Base-by-base conservation (phyloP, 2,797 vertebrate genomes). In the Anas capensis region DNA sequence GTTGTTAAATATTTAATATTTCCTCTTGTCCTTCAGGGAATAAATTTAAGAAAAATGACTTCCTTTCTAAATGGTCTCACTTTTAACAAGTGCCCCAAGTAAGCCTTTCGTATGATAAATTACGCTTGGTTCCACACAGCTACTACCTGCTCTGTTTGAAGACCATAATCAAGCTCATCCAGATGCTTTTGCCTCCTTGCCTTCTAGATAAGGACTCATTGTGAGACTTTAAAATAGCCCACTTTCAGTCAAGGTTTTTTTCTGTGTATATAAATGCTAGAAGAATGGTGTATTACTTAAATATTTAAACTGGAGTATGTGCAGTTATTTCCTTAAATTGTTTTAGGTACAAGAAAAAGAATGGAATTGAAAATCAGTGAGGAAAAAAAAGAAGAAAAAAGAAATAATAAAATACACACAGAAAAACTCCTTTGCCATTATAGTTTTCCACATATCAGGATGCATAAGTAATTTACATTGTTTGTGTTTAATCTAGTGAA, bases 1-100 rank as follows among this genome's bases (percentile, higher is more conserved):
- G 23, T 85, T 36, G 75, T 93, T 92, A 91, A 75, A 68, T 79
- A 73, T 82, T 91, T 88, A 93, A 75, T 81, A 88, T 88, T 95
- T 88, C 51, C 21, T 82, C 26, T 79, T 88, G 54, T 78, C 46
- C 17, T 92, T 64, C 15, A 58, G 82, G 58, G 72, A 83, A 93
- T 56, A 89, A 92, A 92, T 83, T 49, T 46, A 44, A 66, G 34
- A 88, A 76, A 88, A 86, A 90, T 51, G 0, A 21, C 49, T 83
- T 92, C 18, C 31, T 2, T 7, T 83, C 44, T 86, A 76, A 82
- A 78, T 72, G 26, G 11, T 75, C 23, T 92, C 53, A 75, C 21
- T 89, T 91, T 49, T 54, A 51, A 33, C 36, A 87, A 89, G 33
- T 51, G 46, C 71, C 71, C 56, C 23, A 48, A 83, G 54, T 72